Evolutionary conservation across 2,113 vertebrate species (phyloP), one percentile per base, ranked within the genome.

Genomic region (Amblyornis subalaris): DNA sequence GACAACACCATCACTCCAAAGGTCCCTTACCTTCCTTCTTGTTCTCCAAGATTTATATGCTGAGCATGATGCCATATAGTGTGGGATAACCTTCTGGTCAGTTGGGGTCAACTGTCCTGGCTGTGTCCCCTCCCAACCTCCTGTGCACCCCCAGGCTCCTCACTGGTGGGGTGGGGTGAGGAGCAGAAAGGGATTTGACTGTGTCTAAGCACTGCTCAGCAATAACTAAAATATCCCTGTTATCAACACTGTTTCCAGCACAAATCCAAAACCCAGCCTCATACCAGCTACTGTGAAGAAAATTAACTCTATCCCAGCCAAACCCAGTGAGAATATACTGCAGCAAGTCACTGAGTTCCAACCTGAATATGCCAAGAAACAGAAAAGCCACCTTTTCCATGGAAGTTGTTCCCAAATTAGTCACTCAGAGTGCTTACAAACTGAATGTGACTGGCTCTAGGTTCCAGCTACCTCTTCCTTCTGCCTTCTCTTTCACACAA

Each of bases 151-250:
- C 31, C 38, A 54, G 48, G 5, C 19, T 81, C 28, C 77, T 53
- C 0, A 0, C 53, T n/a, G 53, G 2, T 4, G 14, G 7, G 5
- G 5, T 44, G 48, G 51, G 0, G 0, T 17, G 28, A 73, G 33
- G 33, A 73, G 69, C 5, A n/a, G 53, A 45, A 60, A 51, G 44
- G 10, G 10, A 9, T 29, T 53, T 29, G 16, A 17, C 20, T 38
- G 14, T 36, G 8, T 28, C 26, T 12, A 14, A n/a, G 45, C 13
- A 14, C 45, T 74, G 53, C n/a, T 53, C 28, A 53, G 28, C 45
- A 53, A 21, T 38, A n/a, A 21, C n/a, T 45, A 14, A 60, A 73
- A 53, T 20, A 25, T 45, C 24, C 45, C 61, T 89, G 10, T n/a
- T 74, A 58, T 7, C 23, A 66, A 36, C 33, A n/a, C 5, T 60